These are phyloP conservation scores for Zosterops borbonicus DNA, from an alignment of 2,113 vertebrate genomes.

Conservation along the genomic window DNA sequence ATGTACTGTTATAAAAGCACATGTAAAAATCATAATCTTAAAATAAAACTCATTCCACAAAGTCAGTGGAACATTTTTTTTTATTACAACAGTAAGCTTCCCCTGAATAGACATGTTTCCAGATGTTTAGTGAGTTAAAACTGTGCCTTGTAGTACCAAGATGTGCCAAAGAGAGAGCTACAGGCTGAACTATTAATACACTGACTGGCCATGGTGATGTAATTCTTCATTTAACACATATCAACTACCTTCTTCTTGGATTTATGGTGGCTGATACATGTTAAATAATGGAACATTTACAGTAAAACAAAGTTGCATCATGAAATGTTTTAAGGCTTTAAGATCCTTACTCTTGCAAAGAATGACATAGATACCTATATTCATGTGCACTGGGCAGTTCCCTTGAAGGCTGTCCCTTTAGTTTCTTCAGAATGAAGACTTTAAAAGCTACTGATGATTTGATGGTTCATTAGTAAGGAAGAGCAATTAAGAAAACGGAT, in stretches of 20 bases:
- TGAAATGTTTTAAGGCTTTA: not conserved
- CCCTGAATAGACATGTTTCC: conserved; percentile 30
- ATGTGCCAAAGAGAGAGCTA: not conserved
- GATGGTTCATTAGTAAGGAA: not conserved
- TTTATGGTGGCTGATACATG: not conserved
- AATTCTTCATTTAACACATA: not conserved
- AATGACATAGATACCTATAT: not conserved
- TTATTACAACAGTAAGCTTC: conserved; percentile 34
- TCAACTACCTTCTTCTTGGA: not conserved
- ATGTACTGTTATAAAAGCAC: conserved; percentile 25
- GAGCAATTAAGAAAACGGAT: not conserved
- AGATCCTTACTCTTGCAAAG: not conserved
- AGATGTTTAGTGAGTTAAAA: conserved; percentile 58
- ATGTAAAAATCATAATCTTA: conserved; percentile 58
- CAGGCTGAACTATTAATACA: not conserved
- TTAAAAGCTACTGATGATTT: not conserved
- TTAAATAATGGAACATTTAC: not conserved
- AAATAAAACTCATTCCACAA: conserved; percentile 63
- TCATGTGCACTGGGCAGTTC: not conserved
- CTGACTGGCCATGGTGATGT: not conserved
- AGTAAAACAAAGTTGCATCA: not conserved
- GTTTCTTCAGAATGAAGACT: not conserved
- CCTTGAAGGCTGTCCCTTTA: not conserved
- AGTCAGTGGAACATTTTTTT: conserved; percentile 53
- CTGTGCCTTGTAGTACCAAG: conserved; percentile 7